These are phyloP conservation scores for Boloria selene DNA, from an alignment of 2,888 invertebrate species.

Conservation along the genomic window DNA sequence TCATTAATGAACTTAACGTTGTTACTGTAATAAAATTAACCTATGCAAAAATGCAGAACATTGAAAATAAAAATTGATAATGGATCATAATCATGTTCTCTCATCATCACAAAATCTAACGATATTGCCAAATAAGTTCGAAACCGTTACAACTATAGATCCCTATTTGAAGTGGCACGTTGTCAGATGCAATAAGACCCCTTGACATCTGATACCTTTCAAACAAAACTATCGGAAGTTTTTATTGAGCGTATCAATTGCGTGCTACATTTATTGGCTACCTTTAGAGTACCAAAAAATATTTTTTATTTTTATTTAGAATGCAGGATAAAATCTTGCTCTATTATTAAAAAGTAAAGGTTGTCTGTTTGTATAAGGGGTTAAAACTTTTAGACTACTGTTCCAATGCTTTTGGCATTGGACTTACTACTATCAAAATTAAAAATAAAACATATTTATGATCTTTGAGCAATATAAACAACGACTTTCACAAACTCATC, in stretches of 20 bases:
- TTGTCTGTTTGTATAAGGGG: too few species aligned
- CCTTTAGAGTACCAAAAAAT: neutral
- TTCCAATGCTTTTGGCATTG: too few species aligned
- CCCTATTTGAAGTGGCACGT: constrained; percentile 57
- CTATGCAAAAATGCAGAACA: neutral
- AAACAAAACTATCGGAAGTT: constrained; percentile 29
- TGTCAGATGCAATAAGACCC: constrained; percentile 47
- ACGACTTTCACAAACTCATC: too few species aligned
- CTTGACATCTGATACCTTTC: constrained; percentile 43
- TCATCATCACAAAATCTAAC: neutral
- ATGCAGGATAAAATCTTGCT: neutral
- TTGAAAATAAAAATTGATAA: neutral
- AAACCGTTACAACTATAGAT: constrained; percentile 51
- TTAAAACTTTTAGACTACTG: too few species aligned
- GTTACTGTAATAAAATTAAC: too few species aligned
- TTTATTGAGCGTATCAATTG: constrained; percentile 31
- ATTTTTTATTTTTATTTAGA: neutral
- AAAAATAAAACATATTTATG: too few species aligned
- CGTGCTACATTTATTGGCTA: constrained; percentile 26
- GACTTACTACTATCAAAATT: too few species aligned
- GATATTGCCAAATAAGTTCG: constrained; percentile 52
- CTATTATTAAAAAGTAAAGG: too few species aligned
- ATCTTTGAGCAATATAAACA: too few species aligned
- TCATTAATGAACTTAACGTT: too few species aligned
- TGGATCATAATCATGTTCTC: neutral